Evolutionary conservation across 1,140 invertebrate genomes (phyloP).

Genomic region (Drosophila bocqueti): DNA sequence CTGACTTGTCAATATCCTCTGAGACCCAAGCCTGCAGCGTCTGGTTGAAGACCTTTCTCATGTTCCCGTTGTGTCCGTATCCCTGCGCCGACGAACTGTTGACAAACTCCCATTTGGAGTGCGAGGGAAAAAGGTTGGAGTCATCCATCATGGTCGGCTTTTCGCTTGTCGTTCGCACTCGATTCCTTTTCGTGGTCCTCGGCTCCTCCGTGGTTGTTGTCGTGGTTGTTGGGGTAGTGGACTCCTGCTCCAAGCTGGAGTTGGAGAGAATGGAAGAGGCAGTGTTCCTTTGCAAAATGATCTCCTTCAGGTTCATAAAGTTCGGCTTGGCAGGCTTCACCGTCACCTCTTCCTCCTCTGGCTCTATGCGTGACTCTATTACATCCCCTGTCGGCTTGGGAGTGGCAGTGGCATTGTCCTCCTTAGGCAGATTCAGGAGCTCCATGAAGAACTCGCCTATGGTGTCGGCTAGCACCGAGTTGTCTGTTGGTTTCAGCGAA

Average conservation of each 20-base stretch:
- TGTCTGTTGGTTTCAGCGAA: constrained; percentile 48
- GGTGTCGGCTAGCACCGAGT: constrained; percentile 73
- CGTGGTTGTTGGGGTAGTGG: constrained; percentile 21
- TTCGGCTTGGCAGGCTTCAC: constrained; percentile 53
- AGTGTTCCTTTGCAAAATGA: constrained; percentile 72
- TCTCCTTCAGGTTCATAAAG: constrained; percentile 81
- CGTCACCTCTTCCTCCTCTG: constrained; percentile 53
- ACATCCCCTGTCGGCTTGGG: constrained; percentile 22
- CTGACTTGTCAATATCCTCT: constrained; percentile 77
- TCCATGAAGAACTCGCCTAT: constrained; percentile 84
- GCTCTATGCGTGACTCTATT: constrained; percentile 66
- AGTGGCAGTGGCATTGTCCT: constrained; percentile 54
- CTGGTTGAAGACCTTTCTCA: constrained; percentile 81
- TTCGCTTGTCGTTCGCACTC: constrained; percentile 57
- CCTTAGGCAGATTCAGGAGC: constrained; percentile 72
- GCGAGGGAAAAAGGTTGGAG: constrained; percentile 79
- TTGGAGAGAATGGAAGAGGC: constrained; percentile 31
- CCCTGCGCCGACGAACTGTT: constrained; percentile 69
- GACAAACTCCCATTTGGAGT: constrained; percentile 83
- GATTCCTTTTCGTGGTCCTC: constrained; percentile 49
- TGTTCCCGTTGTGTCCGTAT: constrained; percentile 64
- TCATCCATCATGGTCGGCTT: constrained; percentile 77
- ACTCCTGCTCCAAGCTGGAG: constrained; percentile 6
- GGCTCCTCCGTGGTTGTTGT: constrained; percentile 33
- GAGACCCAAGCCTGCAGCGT: constrained; percentile 84